A percentile compares a stretch with the other conserved stretches of the same genome.
phyloP scores from a whole-genome alignment of 2,888 invertebrate species.

The Aphodius sticticus region DNA sequence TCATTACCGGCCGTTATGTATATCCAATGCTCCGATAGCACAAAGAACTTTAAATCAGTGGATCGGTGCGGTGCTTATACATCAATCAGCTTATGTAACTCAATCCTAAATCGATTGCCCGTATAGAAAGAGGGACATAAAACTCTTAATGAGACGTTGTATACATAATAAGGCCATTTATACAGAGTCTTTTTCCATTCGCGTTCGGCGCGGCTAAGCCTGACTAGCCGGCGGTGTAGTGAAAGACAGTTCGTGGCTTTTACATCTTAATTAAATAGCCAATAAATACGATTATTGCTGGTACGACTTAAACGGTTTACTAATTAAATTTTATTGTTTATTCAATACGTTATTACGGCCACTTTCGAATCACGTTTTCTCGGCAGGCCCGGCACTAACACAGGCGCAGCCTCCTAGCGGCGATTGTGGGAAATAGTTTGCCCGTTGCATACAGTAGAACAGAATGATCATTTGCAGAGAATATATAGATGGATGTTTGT shows the following conservation, averaged over 20 bases:
- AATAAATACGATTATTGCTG: conserved; percentile 32
- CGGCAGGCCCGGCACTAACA: background rate
- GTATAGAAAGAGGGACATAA: background rate
- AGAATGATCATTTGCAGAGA: background rate
- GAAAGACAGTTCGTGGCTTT: conserved; percentile 20
- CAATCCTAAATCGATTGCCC: conserved; percentile 4
- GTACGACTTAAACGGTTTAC: conserved; percentile 35
- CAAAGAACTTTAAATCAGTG: background rate
- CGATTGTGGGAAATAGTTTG: background rate
- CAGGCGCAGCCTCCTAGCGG: background rate
- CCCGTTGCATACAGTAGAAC: background rate
- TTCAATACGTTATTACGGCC: conserved; percentile 30
- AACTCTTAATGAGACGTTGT: conserved; percentile 4
- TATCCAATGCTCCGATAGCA: background rate
- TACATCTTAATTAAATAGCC: conserved; percentile 34
- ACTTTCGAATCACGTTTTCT: conserved; percentile 27
- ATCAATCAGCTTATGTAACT: conserved; percentile 4
- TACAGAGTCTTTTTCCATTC: background rate
- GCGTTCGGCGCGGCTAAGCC: background rate
- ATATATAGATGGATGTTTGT: background rate
- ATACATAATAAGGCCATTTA: conserved; percentile 4
- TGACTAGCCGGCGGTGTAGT: background rate
- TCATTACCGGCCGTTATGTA: background rate
- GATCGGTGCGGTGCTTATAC: background rate
- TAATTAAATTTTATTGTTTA: conserved; percentile 38